phyloP scores from a whole-genome alignment of 2,113 vertebrate species.

The Mola mola region DNA sequence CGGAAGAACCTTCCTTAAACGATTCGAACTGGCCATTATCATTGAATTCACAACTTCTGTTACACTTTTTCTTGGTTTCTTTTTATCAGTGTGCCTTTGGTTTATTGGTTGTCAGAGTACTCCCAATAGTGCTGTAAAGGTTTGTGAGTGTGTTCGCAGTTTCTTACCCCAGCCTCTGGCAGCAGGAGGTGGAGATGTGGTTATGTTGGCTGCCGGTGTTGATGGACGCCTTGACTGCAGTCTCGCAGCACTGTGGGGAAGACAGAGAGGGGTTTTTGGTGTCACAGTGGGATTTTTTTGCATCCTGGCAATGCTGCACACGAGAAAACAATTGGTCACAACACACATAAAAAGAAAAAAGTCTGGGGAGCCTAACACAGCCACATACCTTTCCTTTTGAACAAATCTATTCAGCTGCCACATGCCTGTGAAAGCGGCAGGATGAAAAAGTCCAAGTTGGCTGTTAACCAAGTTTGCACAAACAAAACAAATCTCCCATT shows the following conservation, averaged over 20 bases:
- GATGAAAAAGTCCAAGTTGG: slow-evolving; percentile 6
- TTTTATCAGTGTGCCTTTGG: neutral
- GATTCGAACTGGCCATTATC: neutral
- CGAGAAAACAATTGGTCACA: slow-evolving; percentile 32
- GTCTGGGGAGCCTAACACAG: slow-evolving; percentile 13
- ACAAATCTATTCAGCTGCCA: slow-evolving; percentile 3
- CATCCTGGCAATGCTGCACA: neutral
- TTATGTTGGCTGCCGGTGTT: slow-evolving; percentile 89
- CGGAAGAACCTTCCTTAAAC: neutral
- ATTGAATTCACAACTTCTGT: no score
- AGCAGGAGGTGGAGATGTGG: slow-evolving; percentile 87
- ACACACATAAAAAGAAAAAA: no score
- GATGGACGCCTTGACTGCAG: slow-evolving; percentile 85
- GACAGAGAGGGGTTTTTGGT: slow-evolving; percentile 33
- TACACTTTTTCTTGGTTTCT: neutral
- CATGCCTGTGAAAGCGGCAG: slow-evolving; percentile 18
- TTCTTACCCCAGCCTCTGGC: slow-evolving; percentile 89
- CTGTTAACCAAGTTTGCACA: slow-evolving; percentile 8
- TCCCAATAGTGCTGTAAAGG: no score
- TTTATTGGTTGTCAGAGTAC: no score
- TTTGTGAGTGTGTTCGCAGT: neutral
- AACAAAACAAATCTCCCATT: slow-evolving; percentile 9
- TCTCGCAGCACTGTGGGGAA: slow-evolving; percentile 83
- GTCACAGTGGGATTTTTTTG: slow-evolving; percentile 33
- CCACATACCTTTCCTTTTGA: slow-evolving; percentile 19